A percentile compares a stretch with the other conserved stretches of the same genome.
Conservation (phyloP, 2,113 vertebrate genomes). For the Serilophus lunatus region DNA sequence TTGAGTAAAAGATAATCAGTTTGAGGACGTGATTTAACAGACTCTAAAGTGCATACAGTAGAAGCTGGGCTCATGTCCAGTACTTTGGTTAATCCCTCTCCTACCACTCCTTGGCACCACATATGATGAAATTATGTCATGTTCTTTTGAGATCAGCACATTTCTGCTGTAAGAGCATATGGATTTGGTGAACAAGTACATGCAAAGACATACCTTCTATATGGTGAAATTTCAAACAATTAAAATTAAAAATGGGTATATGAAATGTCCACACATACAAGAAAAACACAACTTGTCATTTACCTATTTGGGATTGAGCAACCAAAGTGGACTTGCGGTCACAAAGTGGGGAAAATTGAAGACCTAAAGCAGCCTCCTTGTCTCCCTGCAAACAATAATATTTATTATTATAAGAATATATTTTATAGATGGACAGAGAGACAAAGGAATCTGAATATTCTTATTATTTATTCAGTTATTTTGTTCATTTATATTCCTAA, state of each 20-base stretch:
- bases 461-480: background rate
- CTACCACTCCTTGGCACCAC: background rate
- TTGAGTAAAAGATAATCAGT: background rate
- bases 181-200: background rate
- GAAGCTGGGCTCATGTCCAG: background rate
- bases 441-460: background rate
- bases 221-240: background rate
- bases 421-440: background rate
- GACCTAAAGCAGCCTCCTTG: constrained; percentile 90
- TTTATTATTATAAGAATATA: background rate
- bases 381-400: constrained; percentile 83
- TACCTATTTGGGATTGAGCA: constrained; percentile 97
- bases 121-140: background rate
- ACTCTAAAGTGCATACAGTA: background rate
- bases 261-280: background rate
- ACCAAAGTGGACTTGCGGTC: constrained; percentile 96
- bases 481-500: background rate
- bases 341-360: constrained; percentile 95
- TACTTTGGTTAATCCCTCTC: background rate
- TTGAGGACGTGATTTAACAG: background rate
- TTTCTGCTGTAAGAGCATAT: background rate
- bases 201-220: background rate
- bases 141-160: background rate
- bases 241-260: background rate
- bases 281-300: background rate